Conservation (phyloP, 2,888 invertebrate species). For the Acleris cristana region DNA sequence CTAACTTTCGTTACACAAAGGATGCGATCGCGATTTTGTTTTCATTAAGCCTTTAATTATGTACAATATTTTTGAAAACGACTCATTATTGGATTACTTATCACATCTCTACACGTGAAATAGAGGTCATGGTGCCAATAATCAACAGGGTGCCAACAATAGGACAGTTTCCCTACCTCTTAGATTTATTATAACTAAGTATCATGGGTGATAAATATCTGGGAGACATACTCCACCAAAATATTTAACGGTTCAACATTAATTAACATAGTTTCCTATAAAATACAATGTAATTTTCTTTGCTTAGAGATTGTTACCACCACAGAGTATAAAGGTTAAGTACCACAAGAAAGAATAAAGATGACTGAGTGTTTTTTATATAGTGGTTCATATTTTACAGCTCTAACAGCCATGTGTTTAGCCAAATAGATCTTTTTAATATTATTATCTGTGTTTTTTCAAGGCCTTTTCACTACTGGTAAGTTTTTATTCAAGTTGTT, state of each 20-base stretch:
- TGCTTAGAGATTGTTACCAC: slow-evolving; percentile 22
- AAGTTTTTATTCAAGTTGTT: background rate
- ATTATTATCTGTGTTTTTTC: too few relatives aligned
- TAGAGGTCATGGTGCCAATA: too few relatives aligned
- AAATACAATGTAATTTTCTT: slow-evolving; percentile 12
- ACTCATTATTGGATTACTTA: too few relatives aligned
- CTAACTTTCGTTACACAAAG: too few relatives aligned
- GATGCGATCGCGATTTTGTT: too few relatives aligned
- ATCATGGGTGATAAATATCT: slow-evolving; percentile 13
- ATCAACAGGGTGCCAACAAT: too few relatives aligned
- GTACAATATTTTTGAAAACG: too few relatives aligned
- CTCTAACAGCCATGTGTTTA: too few relatives aligned
- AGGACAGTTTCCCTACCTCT: slow-evolving; percentile 36
- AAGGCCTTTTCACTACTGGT: background rate
- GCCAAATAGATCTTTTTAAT: too few relatives aligned
- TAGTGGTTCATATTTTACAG: too few relatives aligned
- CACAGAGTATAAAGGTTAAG: background rate
- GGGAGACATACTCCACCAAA: slow-evolving; percentile 18
- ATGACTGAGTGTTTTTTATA: background rate
- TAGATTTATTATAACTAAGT: slow-evolving; percentile 14
- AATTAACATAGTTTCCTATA: slow-evolving; percentile 31
- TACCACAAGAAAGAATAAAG: slow-evolving; percentile 9
- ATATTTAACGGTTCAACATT: slow-evolving; percentile 31
- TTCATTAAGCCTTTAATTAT: too few relatives aligned
- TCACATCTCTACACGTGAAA: too few relatives aligned